Base-by-base conservation (phyloP, 2,888 invertebrate genomes). In the Molorchus minor region DNA sequence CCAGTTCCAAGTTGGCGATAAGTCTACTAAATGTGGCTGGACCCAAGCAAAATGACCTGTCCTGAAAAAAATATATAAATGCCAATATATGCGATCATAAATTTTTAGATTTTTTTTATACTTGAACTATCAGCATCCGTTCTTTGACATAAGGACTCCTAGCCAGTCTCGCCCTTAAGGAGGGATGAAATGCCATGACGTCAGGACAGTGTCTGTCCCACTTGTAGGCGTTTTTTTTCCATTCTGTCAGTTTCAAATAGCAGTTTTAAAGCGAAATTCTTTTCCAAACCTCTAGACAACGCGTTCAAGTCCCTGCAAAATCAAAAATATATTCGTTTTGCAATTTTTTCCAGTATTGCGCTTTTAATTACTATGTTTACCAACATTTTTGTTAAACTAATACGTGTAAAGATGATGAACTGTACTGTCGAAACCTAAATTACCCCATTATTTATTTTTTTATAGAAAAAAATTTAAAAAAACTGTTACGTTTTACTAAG, bases 31-130 rank as follows among this genome's bases (percentile, higher is more conserved):
- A 82, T 0, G 90, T 86, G 0, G 92, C 92, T 0, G 93, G 91
- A 0, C 92, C 93, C 65, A 91, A 82, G 69, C 92, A 92, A 74
- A 92, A 88, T 16, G 92, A 90, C 56, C 90, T 86, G 74, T 93
- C 92, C 92, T 92, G 70, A 53, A 75, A 13, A 56, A 5, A 20
- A 38, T 38, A 51, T n/a, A 36, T 35, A 36, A 51, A 19, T 15
- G 1, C 4, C 43, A 43, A 43, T 12, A 20, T 33, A 30, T 20
- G 10, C 21, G 12, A 33, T 21, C 20, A 7, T 15, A 12, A 35
- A n/a, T 40, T 35, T n/a, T 8, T 15, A 20, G 19, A 12, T 36
- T n/a, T 10, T 2, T 2, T 30, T n/a, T 16, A 5, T 73, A 86
- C 87, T 81, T 88, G 83, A 70, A 88, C 84, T 3, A 88, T 79